Percentiles rank a stretch among this genome's conserved stretches.
Conservation (phyloP, 1,140 invertebrate genomes). For the Meloidogyne exigua region DNA sequence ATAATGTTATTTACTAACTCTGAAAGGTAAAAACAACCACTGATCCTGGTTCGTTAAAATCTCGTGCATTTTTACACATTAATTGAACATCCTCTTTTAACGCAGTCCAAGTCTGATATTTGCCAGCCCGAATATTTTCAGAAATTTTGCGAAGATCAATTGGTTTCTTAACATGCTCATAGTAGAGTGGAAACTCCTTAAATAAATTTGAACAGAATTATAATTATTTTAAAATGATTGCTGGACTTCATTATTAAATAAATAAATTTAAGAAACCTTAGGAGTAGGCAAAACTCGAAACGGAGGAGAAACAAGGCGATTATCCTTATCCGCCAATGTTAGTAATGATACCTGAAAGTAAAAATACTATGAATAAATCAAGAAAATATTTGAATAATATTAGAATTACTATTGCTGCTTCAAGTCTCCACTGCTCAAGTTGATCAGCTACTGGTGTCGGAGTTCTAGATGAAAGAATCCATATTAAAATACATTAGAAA, state of each 20-base stretch:
- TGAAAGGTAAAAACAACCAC: conserved; percentile 84
- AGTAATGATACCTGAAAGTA: conserved; percentile 29
- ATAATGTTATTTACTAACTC: conserved; percentile 50
- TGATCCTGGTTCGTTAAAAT: conserved; percentile 92
- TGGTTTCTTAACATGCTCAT: conserved; percentile 93
- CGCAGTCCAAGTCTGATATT: conserved; percentile 78
- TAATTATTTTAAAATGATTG: background rate
- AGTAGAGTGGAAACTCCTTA: conserved; percentile 83
- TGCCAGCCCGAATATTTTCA: conserved; percentile 76
- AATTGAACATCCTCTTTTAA: conserved; percentile 85
- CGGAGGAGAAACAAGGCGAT: conserved; percentile 58
- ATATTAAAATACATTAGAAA: background rate
- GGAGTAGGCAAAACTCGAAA: conserved; percentile 50
- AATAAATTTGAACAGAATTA: conserved; percentile 20
- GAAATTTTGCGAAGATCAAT: conserved; percentile 94
- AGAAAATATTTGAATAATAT: no score
- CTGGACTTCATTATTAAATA: background rate
- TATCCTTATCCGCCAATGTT: conserved; percentile 45
- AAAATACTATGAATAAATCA: no score
- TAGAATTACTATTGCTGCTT: conserved; percentile 40
- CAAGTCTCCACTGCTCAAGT: conserved; percentile 39
- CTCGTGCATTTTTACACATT: conserved; percentile 90
- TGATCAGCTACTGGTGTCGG: conserved; percentile 24
- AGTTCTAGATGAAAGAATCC: background rate
- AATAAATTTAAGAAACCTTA: conserved; percentile 31